Evolutionary conservation across 2,888 invertebrate species (phyloP).

Genomic region (Lymantria dispar): DNA sequence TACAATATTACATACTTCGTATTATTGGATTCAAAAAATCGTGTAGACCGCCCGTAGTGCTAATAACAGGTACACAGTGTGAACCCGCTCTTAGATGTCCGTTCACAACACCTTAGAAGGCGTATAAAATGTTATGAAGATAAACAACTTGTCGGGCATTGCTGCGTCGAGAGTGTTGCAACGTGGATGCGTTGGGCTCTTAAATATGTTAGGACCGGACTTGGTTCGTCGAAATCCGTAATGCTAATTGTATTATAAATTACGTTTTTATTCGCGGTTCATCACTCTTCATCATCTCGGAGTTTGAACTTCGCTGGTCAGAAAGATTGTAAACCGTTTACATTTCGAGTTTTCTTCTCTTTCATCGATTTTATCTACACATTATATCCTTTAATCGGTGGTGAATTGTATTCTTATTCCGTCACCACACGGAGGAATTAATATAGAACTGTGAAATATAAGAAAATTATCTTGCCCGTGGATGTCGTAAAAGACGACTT

Average conservation of each 20-base stretch:
- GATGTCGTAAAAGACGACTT: too few relatives aligned
- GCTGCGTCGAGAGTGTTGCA: slow-evolving; percentile 32
- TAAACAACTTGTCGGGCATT: slow-evolving; percentile 57
- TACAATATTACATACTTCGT: background rate
- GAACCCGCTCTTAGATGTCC: slow-evolving; percentile 20
- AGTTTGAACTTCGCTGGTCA: too few relatives aligned
- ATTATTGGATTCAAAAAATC: background rate
- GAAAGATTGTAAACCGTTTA: too few relatives aligned
- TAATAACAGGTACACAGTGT: slow-evolving; percentile 11
- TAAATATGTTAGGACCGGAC: slow-evolving; percentile 13
- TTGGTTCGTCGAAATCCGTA: background rate
- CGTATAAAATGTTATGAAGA: slow-evolving; percentile 59
- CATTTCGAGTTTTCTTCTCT: too few relatives aligned
- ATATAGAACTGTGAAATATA: too few relatives aligned
- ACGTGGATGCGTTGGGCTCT: slow-evolving; percentile 21
- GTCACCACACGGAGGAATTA: too few relatives aligned
- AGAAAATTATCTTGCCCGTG: too few relatives aligned
- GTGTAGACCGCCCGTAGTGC: slow-evolving; percentile 15
- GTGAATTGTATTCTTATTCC: too few relatives aligned
- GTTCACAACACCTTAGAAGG: slow-evolving; percentile 36
- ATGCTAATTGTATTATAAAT: too few relatives aligned
- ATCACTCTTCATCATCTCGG: background rate
- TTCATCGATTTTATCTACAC: too few relatives aligned
- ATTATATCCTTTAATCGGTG: too few relatives aligned
- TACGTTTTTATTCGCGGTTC: too few relatives aligned